Evolutionary conservation across 2,113 vertebrate genomes (phyloP).

Genomic region (Nanorana parkeri): DNA sequence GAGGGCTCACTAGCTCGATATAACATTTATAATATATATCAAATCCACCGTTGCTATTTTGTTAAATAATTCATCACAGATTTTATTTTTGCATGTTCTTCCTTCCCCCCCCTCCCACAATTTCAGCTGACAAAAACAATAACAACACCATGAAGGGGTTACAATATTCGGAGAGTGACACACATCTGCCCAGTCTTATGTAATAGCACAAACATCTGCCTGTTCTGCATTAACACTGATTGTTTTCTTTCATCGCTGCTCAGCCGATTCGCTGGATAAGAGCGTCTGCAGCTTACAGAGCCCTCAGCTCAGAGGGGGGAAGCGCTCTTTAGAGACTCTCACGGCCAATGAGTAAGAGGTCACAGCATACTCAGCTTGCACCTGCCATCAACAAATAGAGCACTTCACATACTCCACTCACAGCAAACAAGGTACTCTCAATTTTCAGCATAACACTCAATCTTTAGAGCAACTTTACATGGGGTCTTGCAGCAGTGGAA

Average conservation of each 20-base stretch:
- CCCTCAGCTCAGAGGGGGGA: constrained; percentile 2
- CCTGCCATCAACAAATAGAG: constrained; percentile 20
- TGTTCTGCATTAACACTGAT: constrained; percentile 55
- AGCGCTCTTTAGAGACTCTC: constrained; percentile 5
- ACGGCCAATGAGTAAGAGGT: constrained; percentile 29
- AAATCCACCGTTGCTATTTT: no score
- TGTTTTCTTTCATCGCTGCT: constrained; percentile 51
- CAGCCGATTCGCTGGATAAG: constrained; percentile 40
- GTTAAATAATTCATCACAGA: no score
- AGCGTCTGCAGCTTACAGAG: constrained; percentile 19
- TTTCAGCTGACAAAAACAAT: background rate
- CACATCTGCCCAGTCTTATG: constrained; percentile 51
- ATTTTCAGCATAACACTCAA: background rate
- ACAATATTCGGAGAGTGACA: constrained; percentile 1
- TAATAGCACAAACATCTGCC: constrained; percentile 52
- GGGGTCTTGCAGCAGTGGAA: no score
- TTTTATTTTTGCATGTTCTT: no score
- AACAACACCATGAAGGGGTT: constrained; percentile 16
- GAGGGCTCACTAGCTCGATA: no score
- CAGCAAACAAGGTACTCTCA: background rate
- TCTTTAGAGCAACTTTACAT: no score
- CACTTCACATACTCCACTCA: background rate
- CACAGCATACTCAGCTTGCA: constrained; percentile 24
- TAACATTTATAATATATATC: no score
- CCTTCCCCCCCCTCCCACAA: no score